Base-by-base conservation (phyloP, 1,140 invertebrate genomes). In the Ganaspis sp. region DNA sequence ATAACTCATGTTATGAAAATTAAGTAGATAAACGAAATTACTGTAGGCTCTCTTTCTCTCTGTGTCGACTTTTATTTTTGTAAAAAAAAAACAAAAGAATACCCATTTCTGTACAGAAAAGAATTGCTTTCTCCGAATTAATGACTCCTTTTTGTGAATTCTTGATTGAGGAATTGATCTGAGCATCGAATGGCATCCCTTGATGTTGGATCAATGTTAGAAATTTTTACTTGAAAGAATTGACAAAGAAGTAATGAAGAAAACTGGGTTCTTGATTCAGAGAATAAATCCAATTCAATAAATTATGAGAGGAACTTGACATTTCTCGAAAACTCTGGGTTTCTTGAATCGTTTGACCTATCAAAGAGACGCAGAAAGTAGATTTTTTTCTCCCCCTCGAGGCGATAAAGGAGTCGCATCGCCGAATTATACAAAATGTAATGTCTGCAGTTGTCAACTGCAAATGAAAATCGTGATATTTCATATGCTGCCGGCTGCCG, bases 401-500 rank as follows among this genome's bases (percentile, higher is more conserved):
- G 23, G 58, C 58, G 58, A 64, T 64, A 64, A 64, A 5, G 4
- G 21, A 64, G 15, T 64, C 58, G 58, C 58, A 64, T 64, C 58
- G 58, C 58, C 58, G 58, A 29, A 64, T 26, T 29, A 64, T 29
- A 29, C 2, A 64, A n/a, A 34, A 64, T 64, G 26, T 64, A 64
- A 64, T 64, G 58, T 64, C 58, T 64, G 58, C 58, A 64, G 58
- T 64, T 29, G 26, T 64, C 58, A n/a, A 64, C 58, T 64, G 58
- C 58, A 64, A 64, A 64, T 64, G 58, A 64, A 64, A 64, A 64
- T 29, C 58, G 58, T 64, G 58, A 64, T 64, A 64, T 64, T 26
- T 64, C 58, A 64, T 64, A 64, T 64, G 58, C 58, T 64, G 58
- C 23, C 58, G 58, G 58, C 58, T 64, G 58, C 58, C 58, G 58